Base-by-base conservation (phyloP, 1,140 invertebrate genomes). In the Camponotus pennsylvanicus region DNA sequence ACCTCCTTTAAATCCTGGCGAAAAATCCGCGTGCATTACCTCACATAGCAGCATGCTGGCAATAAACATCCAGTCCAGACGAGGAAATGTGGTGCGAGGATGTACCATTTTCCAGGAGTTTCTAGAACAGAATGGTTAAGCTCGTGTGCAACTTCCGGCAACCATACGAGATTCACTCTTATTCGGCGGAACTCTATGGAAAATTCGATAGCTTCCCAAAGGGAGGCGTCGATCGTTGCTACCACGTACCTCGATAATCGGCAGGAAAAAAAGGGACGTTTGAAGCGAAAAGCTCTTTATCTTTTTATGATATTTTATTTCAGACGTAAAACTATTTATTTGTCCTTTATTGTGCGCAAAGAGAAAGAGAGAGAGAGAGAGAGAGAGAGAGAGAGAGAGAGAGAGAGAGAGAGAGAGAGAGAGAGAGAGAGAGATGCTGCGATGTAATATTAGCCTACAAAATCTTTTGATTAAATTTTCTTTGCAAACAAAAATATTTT, bases 151-250 rank as follows among this genome's bases (percentile, higher is more conserved):
- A 80, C 85, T 90, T 77, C 57, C 85, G 77, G 63, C 13, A 73
- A 69, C 55, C 70, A 63, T 40, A 59, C 63, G 59, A 89, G 21
- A 45, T 73, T 70, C 75, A 61, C 73, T 63, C 55, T 87, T 80
- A 86, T 87, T 70, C 63, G 21, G 15, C 70, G 67, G 34, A 88
- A 15, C 75, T 79, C 64, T 69, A 80, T 61, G 76, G 85, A 87
- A 89, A 90, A 90, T 89, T 90, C 89, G 70, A 82, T 82, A 59
- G 86, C 63, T 49, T 52, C 55, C 55, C 75, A 21, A 55, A n/a
- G 71, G 32, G 71, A 75, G 59, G 84, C 78, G 63, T 77, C 82
- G 82, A 86, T 89, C 82, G 80, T 89, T 89, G 77, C 73, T 77
- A 49, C 69, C 55, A 69, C 52, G 67, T 67, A 79, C 52, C 69